These are phyloP conservation scores for Protophormia terraenovae DNA, from an alignment of 2,888 invertebrate genomes.

Conservation along the genomic window DNA sequence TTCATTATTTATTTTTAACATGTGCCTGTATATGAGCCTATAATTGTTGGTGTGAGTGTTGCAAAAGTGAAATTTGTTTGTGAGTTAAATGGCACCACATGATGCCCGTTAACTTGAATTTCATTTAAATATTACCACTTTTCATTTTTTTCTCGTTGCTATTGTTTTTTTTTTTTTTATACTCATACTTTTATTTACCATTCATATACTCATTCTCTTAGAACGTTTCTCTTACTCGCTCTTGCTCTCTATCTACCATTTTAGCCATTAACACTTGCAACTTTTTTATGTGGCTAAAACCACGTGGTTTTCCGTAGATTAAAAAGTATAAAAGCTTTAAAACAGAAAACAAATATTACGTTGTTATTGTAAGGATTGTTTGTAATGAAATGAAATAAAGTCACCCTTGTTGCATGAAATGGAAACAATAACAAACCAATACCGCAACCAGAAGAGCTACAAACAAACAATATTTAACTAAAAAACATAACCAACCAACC, in stretches of 20 bases:
- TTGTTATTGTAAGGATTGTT: slow-evolving; percentile 55
- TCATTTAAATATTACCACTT: slow-evolving; percentile 60
- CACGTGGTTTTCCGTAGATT: slow-evolving; percentile 70
- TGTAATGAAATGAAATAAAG: slow-evolving; percentile 32
- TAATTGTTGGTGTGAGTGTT: slow-evolving; percentile 2
- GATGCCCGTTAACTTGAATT: slow-evolving; percentile 77
- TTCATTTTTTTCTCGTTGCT: slow-evolving; percentile 35
- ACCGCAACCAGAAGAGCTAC: slow-evolving; percentile 57
- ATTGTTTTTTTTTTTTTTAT: too few relatives aligned
- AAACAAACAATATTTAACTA: slow-evolving; percentile 57
- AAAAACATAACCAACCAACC: slow-evolving; percentile 59
- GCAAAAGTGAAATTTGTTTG: slow-evolving; percentile 71
- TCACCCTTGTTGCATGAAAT: slow-evolving; percentile 61
- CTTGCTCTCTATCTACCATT: slow-evolving; percentile 16
- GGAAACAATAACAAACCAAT: slow-evolving; percentile 63
- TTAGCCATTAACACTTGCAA: slow-evolving; percentile 38
- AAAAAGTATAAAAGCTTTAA: slow-evolving; percentile 68
- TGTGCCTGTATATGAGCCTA: neutral
- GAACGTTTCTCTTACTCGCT: neutral
- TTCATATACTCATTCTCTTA: neutral
- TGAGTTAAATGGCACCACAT: slow-evolving; percentile 72
- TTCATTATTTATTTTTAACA: slow-evolving; percentile 38
- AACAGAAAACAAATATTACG: slow-evolving; percentile 55
- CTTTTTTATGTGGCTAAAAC: slow-evolving; percentile 58
- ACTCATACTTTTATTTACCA: neutral